Conservation (phyloP, 2,113 vertebrate species). For the Pica pica region DNA sequence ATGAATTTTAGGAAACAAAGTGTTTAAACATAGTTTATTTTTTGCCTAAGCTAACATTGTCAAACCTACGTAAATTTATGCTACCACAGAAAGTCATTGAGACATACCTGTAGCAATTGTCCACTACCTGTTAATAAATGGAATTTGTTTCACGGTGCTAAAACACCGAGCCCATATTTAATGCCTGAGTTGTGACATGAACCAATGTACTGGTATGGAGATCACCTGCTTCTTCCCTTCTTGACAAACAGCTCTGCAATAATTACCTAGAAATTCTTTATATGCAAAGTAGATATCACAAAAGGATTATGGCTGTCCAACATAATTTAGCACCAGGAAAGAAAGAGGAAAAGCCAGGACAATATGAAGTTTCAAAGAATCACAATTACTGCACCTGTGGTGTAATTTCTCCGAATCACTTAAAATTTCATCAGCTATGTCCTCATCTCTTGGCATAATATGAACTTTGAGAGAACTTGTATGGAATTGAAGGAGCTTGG, state of each 20-base stretch:
- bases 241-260: conserved; percentile 12
- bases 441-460: background rate
- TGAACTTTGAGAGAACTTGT: background rate
- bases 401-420: background rate
- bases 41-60: background rate
- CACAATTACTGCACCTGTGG: background rate
- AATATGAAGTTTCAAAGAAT: background rate
- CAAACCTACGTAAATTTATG: background rate
- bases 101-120: background rate
- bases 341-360: background rate
- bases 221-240: background rate
- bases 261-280: background rate
- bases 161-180: background rate
- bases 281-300: background rate
- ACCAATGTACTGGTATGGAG: background rate
- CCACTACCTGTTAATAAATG: background rate
- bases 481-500: background rate
- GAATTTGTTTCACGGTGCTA: background rate
- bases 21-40: background rate
- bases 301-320: background rate
- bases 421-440: background rate
- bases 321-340: background rate
- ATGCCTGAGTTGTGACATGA: background rate
- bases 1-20: background rate
- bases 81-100: background rate